Base-by-base conservation (phyloP, 2,113 vertebrate species). In the Gopherus evgoodei region DNA sequence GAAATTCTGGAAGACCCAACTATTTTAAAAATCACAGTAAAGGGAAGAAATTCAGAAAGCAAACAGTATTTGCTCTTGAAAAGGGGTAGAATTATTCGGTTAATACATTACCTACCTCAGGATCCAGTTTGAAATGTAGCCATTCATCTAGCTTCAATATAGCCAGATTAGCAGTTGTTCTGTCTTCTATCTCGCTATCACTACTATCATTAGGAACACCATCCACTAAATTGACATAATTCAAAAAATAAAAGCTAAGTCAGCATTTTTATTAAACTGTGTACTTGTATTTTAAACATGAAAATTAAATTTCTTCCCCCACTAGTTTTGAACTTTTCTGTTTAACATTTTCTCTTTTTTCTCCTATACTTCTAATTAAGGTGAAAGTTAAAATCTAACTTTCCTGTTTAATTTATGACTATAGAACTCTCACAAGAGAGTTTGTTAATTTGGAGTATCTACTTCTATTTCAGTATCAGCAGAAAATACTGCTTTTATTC, bases 141-240 rank as follows among this genome's bases (percentile, higher is more conserved):
- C 99, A 99, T 14, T 99, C 99, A 89, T 99, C 99, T 44, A 99
- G 97, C 95, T 98, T 99, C 84, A 99, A 95, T 4, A 98, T 90
- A 14, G 98, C 95, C n/a, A 98, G 93, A 57, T 98, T 96, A 83
- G 97, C 95, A 59, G 96, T 97, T 81, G 97, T 96, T 91, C 90
- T 96, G 59, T 99, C 98, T 80, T 99, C 99, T 93, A 97, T 96
- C 90, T 99, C 99, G 96, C 99, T 99, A 92, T 99, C 99, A 97
- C 99, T 99, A 94, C 97, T 96, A 52, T 99, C 99, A 93, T 98
- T 98, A 90, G 96, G 93, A 35, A 97, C 29, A 13, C 84, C 94
- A 54, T 97, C 96, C 2, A 95, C 98, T 98, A 86, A 88, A 87
- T 93, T 52, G 96, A 96, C 42, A 96, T 24, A 91, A 83, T 79